Conservation (phyloP, 2,888 invertebrate genomes). For the Caenorhabditis wallacei region DNA sequence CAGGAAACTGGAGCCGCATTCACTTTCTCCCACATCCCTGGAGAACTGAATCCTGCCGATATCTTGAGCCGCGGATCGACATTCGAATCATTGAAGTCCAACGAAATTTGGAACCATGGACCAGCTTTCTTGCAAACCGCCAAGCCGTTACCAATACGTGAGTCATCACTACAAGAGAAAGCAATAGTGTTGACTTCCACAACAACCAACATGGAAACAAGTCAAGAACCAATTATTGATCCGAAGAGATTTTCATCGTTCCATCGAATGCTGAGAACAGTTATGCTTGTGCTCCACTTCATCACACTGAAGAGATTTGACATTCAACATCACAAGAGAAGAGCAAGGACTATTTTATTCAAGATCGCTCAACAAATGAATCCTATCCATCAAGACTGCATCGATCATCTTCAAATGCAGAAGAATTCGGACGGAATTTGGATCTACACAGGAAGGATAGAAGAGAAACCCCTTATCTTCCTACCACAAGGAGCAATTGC, state of each 20-base stretch:
- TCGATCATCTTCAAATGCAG: neutral
- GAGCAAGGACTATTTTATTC: neutral
- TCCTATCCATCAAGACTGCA: neutral
- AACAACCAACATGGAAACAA: neutral
- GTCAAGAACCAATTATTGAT: neutral
- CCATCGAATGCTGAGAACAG: constrained; percentile 10
- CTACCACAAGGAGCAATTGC: constrained; percentile 2
- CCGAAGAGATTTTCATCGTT: neutral
- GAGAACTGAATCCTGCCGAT: constrained; percentile 39
- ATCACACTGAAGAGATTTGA: neutral
- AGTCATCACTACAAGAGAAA: neutral
- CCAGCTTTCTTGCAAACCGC: constrained; percentile 12
- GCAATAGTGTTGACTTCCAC: neutral
- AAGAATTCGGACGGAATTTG: neutral
- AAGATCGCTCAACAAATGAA: constrained; percentile 16
- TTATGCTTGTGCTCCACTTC: constrained; percentile 9
- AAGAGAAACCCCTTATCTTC: neutral
- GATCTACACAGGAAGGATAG: constrained; percentile 2
- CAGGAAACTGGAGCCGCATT: neutral
- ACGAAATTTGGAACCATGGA: constrained; percentile 18
- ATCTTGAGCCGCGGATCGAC: neutral
- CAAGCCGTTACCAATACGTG: neutral
- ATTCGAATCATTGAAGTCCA: constrained; percentile 6
- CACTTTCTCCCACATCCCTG: constrained; percentile 28
- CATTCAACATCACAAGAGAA: neutral